Evolutionary conservation across 2,113 vertebrate genomes (phyloP).

Genomic region (Protobothrops flavoviridis): DNA sequence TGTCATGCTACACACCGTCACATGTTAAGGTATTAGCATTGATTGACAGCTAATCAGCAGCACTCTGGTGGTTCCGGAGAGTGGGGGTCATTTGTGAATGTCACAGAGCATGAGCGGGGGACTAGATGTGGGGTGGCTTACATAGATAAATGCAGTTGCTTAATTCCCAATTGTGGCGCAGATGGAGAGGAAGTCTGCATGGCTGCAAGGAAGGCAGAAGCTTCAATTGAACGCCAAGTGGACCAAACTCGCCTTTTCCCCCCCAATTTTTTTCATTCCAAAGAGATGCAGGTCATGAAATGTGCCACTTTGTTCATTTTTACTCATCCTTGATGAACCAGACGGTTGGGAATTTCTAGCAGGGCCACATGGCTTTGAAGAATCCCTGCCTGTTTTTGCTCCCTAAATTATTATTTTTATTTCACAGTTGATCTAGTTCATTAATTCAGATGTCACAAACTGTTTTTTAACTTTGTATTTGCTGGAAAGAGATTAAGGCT

Average conservation of each 20-base stretch:
- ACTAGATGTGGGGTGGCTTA: not conserved
- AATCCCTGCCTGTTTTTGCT: not conserved
- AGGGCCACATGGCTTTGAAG: not conserved
- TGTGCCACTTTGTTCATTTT: not conserved
- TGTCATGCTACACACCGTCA: constrained; percentile 88
- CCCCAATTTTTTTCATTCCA: not conserved
- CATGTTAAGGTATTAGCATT: constrained; percentile 79
- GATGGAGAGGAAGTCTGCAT: not conserved
- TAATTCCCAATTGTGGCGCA: not conserved
- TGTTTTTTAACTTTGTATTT: not conserved
- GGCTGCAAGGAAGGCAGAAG: not conserved
- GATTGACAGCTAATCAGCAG: constrained; percentile 89
- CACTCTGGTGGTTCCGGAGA: constrained; percentile 80
- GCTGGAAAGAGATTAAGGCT: not conserved
- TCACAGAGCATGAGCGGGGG: not conserved
- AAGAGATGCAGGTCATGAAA: not conserved
- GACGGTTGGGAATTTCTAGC: not conserved
- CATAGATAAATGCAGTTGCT: not conserved
- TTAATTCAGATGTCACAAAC: not conserved
- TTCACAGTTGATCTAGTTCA: not conserved
- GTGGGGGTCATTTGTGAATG: constrained; percentile 17
- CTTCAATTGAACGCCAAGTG: not conserved
- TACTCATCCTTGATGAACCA: not conserved
- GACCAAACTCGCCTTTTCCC: not conserved
- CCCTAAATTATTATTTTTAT: not conserved